Base-by-base conservation (phyloP, 2,888 invertebrate species). In the Anticlea derivata region DNA sequence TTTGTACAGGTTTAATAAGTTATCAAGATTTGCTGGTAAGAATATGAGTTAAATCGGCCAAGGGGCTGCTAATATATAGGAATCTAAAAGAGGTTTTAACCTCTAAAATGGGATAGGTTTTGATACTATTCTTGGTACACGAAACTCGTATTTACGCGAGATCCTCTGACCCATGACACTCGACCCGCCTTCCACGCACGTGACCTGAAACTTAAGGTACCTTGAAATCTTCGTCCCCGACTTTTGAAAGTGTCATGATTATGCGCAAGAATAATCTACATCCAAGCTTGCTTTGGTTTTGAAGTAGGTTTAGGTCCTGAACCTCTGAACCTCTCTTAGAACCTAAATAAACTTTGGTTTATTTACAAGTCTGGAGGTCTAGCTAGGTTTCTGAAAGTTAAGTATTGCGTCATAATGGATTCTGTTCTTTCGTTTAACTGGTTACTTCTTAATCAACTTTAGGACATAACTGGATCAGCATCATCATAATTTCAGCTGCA, bases 101-200 rank as follows among this genome's bases (percentile, higher is more conserved):
- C n/a, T n/a, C n/a, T n/a, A n/a, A n/a, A n/a, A 17, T 17, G 17
- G 2, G 2, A 17, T 17, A 4, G 26, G 7, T 4, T 8, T 11
- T 8, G 35, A 27, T 27, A 12, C 22, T 7, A 12, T 29, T 22
- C 30, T 39, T 30, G 29, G 31, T 23, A 23, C n/a, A 40, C 29
- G 30, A 40, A 40, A 31, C 23, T 31, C 13, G 23, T 43, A 34
- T 34, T 41, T 33, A 43, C 34, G 11, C 26, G 11, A 13, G 12
- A 35, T 11, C 7, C 26, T 26, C 6, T 29, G 27, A 44, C 44
- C 44, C 27, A 20, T 35, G 44, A 44, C 44, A 20, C 26, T 10
- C 34, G 26, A 43, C 44, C 43, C 41, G n/a, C 43, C 39, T 40
- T 40, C 11, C 10, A 6, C 34, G 44, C 20, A 44, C 44, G 44